Evolutionary conservation across 2,113 vertebrate species (phyloP).

Genomic region (Centropus bengalensis): DNA sequence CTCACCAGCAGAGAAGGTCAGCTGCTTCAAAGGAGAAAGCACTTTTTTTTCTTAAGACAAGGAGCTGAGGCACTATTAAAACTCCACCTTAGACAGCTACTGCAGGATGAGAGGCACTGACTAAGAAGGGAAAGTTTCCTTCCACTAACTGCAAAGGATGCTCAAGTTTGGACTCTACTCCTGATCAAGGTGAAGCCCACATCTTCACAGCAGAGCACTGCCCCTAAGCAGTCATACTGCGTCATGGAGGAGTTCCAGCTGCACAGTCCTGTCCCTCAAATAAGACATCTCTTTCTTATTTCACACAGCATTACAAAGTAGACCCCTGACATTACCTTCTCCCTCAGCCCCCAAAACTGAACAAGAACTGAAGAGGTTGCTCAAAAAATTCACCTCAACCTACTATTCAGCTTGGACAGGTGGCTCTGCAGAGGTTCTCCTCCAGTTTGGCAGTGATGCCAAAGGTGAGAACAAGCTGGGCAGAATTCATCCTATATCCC

Average conservation of each 20-base stretch:
- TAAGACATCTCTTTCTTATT: not conserved
- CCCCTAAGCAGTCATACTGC: not conserved
- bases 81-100: not conserved
- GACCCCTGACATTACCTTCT: not conserved
- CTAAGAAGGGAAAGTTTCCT: not conserved
- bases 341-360: not conserved
- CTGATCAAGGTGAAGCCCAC: not conserved
- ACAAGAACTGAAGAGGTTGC: not conserved
- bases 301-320: not conserved
- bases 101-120: not conserved
- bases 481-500: not conserved
- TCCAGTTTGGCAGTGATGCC: accelerated
- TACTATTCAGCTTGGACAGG: not conserved
- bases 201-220: not conserved
- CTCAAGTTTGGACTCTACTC: not conserved
- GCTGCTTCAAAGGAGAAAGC: not conserved
- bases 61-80: not conserved
- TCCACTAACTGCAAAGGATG: not conserved
- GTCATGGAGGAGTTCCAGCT: not conserved
- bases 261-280: not conserved
- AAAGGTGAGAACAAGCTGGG: not conserved
- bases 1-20: not conserved
- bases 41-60: not conserved
- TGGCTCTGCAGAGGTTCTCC: not conserved
- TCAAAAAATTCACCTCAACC: not conserved